A percentile compares a stretch with the other conserved stretches of the same genome.
Conservation (phyloP, 2,797 vertebrate species). For the Threskiornis aethiopicus region DNA sequence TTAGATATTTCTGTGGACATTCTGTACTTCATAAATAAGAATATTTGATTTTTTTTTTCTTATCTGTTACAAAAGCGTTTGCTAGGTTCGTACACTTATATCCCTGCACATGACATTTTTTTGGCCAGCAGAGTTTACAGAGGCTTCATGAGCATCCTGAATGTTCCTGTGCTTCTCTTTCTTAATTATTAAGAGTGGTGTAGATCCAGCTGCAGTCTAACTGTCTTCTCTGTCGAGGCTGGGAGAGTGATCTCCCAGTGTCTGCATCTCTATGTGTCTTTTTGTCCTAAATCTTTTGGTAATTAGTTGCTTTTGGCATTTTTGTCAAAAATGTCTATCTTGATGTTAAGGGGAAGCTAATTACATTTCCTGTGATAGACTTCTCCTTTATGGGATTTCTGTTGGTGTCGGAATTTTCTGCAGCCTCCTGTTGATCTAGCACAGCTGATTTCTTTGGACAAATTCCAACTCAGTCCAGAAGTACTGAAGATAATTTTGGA, state of each 20-base stretch:
- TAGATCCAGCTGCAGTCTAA: not conserved
- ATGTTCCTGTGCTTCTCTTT: not conserved
- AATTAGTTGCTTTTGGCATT: not conserved
- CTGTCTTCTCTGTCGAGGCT: not conserved
- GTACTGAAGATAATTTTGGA: slow-evolving; percentile 24
- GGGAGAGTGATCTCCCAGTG: not conserved
- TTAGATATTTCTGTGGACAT: not conserved
- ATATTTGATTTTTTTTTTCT: not conserved
- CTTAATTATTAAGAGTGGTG: not conserved
- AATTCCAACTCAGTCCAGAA: slow-evolving; percentile 29
- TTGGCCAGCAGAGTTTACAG: not conserved
- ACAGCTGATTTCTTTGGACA: slow-evolving; percentile 45
- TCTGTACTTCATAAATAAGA: not conserved
- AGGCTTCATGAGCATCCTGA: not conserved
- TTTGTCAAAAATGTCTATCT: not conserved
- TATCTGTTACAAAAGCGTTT: not conserved
- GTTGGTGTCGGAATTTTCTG: not conserved
- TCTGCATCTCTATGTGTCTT: not conserved
- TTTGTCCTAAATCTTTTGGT: not conserved
- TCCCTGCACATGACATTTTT: not conserved
- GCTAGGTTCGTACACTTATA: not conserved
- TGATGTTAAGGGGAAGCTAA: not conserved
- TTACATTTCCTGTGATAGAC: not conserved
- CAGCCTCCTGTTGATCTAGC: slow-evolving; percentile 23
- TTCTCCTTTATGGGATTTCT: not conserved